phyloP scores from a whole-genome alignment of 30 jellyfish, hydroid and myxozoan species.

The Sanderia malayensis region DNA sequence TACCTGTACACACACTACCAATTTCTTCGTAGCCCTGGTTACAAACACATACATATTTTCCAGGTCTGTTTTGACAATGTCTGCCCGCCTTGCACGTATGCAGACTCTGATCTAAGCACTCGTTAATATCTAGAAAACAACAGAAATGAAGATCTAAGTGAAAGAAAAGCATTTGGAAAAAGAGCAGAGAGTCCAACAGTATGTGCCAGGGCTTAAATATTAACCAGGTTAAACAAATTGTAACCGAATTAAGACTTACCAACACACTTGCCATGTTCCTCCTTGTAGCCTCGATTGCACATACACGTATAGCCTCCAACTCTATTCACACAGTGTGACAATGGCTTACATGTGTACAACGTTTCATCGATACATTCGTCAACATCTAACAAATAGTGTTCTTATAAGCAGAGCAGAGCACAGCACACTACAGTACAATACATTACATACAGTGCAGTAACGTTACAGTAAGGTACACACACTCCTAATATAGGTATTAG shows the following conservation, averaged over 20 bases:
- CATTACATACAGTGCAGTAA: no score
- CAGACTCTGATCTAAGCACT: not conserved
- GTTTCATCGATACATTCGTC: not conserved
- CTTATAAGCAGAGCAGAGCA: no score
- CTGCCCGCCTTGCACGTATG: not conserved
- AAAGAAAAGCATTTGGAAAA: no score
- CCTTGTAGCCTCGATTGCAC: not conserved
- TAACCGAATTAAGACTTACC: slow-evolving; percentile 4
- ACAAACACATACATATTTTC: not conserved
- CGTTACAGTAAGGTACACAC: no score
- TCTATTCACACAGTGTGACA: slow-evolving; percentile 2
- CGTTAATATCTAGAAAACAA: not conserved
- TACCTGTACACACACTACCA: not conserved
- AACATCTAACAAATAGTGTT: not conserved
- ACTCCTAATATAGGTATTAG: no score
- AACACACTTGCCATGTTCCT: not conserved
- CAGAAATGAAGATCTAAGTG: no score
- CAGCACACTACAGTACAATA: no score
- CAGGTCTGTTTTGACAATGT: not conserved
- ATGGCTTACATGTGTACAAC: not conserved
- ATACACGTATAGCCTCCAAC: not conserved
- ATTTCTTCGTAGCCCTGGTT: not conserved
- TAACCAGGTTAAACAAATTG: no score
- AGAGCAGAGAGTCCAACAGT: no score
- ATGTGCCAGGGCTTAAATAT: no score